Evolutionary conservation across 2,888 invertebrate genomes (phyloP), one percentile per base, ranked within the genome.

Genomic region (Parnassius orleans): DNA sequence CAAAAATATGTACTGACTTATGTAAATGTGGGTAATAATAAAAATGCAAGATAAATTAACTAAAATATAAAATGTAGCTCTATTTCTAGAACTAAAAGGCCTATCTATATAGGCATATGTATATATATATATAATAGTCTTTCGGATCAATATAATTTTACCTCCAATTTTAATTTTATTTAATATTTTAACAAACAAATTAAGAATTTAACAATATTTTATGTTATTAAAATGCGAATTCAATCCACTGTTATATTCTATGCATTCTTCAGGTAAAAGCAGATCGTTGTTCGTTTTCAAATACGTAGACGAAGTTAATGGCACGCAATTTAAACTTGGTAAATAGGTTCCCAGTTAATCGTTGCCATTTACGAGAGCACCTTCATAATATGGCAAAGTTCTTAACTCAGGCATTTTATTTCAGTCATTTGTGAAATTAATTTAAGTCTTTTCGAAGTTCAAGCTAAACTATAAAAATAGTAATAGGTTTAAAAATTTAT

Each of bases 281-380:
- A 76, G 76, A 76, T 78, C 79, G 77, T 80, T 82, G 76, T 77
- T 78, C 79, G 77, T 80, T 82, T 73, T 71, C 70, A 75, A 82
- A 81, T 76, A 84, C 84, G 84, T 84, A 77, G 81, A 57, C 74
- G 69, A 85, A 88, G 81, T 87, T 87, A 80, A 79, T 58, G 48
- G 72, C 72, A 69, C 72, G 76, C 84, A 78, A 81, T 86, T 87
- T 84, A 82, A 87, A 88, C 85, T 87, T 86, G 65, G 79, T 72
- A 79, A 82, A 87, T 85, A 80, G 84, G 84, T 84, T 84, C 83
- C 77, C 77, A 85, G 83, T 84, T 88, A 89, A 89, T 87, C 82
- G 85, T 72, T 79, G 85, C 83, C 84, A 81, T 89, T 89, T 83
- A 74, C 76, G 77, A 66, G 80, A 84, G 80, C 76, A 78, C 81